Percentiles rank a stretch among this genome's conserved stretches.
Evolutionary conservation across 1,140 invertebrate genomes (phyloP).

Genomic region (Lanistes nyassanus): DNA sequence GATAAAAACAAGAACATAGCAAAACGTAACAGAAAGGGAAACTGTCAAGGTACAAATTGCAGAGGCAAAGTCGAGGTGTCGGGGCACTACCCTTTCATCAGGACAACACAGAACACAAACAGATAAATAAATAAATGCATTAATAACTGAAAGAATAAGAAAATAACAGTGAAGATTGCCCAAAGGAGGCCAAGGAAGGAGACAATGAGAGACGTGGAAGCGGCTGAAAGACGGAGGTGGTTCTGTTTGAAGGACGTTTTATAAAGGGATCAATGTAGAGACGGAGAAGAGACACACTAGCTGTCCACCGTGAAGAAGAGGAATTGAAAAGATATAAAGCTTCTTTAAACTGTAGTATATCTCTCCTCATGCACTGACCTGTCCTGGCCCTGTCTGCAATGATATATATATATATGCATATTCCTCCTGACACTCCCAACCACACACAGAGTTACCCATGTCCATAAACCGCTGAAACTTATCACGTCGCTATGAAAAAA

Average conservation of each 20-base stretch:
- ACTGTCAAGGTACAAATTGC: no score
- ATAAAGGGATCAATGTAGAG: neutral
- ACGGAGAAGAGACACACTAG: neutral
- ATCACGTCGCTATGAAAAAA: neutral
- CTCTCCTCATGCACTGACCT: neutral
- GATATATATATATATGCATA: neutral
- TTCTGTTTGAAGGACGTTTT: neutral
- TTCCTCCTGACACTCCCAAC: neutral
- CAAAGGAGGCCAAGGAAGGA: no score
- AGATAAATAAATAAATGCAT: no score
- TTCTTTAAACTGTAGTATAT: neutral
- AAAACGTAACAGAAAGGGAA: no score
- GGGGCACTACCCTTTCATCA: no score
- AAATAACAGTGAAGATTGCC: no score
- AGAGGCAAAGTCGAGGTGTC: no score
- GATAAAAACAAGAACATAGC: no score
- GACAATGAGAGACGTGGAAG: neutral
- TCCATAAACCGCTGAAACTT: neutral
- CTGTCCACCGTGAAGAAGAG: neutral
- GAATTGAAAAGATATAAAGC: neutral
- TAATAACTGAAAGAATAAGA: neutral
- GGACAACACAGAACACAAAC: no score
- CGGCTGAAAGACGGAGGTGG: neutral
- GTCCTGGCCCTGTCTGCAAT: neutral
- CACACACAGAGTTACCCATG: slow-evolving; percentile 1